Conservation (phyloP, 2,113 vertebrate genomes). For the Calyptommatus sinebrachiatus region DNA sequence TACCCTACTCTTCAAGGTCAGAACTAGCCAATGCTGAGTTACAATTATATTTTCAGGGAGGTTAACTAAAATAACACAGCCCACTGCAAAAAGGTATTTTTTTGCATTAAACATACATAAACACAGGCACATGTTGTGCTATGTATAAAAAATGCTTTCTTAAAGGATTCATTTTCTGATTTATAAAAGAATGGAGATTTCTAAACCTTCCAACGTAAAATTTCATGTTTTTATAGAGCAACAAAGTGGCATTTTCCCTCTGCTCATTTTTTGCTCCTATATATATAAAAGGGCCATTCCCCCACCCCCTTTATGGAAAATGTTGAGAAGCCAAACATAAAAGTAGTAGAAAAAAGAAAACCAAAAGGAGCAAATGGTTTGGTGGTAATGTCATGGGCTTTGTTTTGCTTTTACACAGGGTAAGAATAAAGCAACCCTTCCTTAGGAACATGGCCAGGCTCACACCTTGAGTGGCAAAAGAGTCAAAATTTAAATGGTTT, state of each 20-base stretch:
- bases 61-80: neutral
- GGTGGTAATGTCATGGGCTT: neutral
- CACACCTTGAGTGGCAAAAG: slow-evolving; percentile 12
- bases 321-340: neutral
- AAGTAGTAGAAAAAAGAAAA: slow-evolving; percentile 38
- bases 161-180: slow-evolving; percentile 38
- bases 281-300: neutral
- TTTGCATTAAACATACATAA: neutral
- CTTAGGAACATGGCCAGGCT: neutral
- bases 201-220: neutral
- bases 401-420: neutral
- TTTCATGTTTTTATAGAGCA: slow-evolving; percentile 30
- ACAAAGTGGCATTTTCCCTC: slow-evolving; percentile 23
- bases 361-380: slow-evolving; percentile 55
- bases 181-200: slow-evolving; percentile 12
- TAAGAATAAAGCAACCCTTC: neutral
- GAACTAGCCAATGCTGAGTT: neutral
- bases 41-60: neutral
- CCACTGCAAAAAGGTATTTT: neutral
- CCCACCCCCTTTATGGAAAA: neutral
- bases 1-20: neutral
- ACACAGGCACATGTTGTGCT: too few species aligned
- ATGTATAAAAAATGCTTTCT: slow-evolving; percentile 32
- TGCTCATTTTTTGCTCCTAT: slow-evolving; percentile 13
- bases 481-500: neutral